phyloP scores from a whole-genome alignment of 2,113 vertebrate genomes.

The Bujurquina vittata region DNA sequence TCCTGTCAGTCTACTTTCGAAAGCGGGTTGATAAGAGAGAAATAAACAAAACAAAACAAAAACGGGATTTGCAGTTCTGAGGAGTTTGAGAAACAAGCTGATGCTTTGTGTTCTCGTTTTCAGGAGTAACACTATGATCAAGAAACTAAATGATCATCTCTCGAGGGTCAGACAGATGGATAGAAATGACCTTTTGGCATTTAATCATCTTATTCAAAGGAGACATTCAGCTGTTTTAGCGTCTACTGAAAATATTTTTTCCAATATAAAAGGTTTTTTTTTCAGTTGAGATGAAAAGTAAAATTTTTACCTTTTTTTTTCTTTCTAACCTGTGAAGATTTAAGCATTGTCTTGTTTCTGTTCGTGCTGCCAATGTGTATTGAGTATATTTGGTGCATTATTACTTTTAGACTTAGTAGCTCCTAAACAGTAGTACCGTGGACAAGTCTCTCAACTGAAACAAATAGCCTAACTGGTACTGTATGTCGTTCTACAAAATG shows the following conservation, averaged over 20 bases:
- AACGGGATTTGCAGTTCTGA: no score
- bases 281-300: not conserved
- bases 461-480: not conserved
- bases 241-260: no score
- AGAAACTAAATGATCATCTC: not conserved
- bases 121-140: not conserved
- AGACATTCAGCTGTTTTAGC: not conserved
- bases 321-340: not conserved
- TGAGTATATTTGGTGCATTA: fast-evolving
- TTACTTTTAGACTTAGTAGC: not conserved
- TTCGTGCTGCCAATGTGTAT: not conserved
- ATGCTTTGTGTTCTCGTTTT: not conserved
- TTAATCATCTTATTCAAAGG: not conserved
- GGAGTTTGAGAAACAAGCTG: not conserved
- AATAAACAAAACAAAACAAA: fast-evolving
- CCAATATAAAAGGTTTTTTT: no score
- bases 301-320: not conserved
- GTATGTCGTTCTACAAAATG: not conserved
- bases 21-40: not conserved
- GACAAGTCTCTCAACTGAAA: conserved; percentile 46
- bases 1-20: fast-evolving
- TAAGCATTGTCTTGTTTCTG: not conserved
- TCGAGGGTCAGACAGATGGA: not conserved
- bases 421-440: conserved; percentile 59
- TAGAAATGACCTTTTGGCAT: not conserved